A percentile compares a stretch with the other conserved stretches of the same genome.
phyloP scores from a whole-genome alignment of 2,113 vertebrate species.

The Hipposideros armiger region DNA sequence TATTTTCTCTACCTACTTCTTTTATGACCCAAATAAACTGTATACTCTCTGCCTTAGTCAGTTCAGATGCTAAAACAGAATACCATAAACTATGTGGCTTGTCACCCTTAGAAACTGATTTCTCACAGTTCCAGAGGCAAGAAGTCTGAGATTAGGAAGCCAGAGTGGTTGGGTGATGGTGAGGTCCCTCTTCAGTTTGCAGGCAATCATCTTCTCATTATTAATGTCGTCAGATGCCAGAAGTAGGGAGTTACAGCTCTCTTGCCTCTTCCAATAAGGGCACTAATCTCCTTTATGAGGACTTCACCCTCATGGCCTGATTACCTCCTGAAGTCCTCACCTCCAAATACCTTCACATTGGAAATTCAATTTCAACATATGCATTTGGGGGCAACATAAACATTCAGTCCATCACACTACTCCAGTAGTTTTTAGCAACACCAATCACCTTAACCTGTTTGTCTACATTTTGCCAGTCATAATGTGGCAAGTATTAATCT shows the following conservation, averaged over 20 bases:
- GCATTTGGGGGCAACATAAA: background rate
- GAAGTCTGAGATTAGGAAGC: background rate
- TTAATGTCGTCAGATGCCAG: background rate
- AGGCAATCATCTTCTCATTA: background rate
- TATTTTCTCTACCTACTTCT: background rate
- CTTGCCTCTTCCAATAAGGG: background rate
- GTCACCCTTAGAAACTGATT: background rate
- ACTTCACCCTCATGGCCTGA: background rate
- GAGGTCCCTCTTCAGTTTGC: background rate
- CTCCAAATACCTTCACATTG: background rate
- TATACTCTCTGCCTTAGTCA: background rate
- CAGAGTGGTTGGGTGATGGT: background rate
- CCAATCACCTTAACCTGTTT: background rate
- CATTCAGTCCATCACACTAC: background rate
- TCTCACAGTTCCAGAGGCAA: background rate
- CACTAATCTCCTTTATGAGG: background rate
- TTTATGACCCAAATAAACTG: background rate
- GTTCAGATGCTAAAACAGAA: background rate
- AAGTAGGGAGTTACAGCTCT: no score
- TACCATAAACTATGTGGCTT: background rate
- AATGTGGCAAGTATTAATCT: background rate
- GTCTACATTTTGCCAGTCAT: background rate
- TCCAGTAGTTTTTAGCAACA: background rate
- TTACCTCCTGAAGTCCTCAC: background rate
- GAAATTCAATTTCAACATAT: background rate